Evolutionary conservation across 2,113 vertebrate genomes (phyloP).

Genomic region (Hypomesus transpacificus): DNA sequence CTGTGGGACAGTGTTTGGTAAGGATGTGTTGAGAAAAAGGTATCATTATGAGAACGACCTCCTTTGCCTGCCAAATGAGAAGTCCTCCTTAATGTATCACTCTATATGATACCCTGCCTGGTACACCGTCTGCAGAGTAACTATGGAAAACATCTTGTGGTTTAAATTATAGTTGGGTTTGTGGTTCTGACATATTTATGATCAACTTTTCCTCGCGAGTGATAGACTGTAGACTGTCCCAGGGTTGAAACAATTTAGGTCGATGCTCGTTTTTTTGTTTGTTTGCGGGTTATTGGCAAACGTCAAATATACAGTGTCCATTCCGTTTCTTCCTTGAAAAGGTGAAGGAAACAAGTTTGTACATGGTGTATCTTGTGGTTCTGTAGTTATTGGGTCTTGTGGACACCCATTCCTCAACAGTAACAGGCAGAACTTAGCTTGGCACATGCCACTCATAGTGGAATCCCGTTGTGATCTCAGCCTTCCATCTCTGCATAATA

Average conservation of each 20-base stretch:
- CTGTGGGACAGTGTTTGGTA: constrained; percentile 43
- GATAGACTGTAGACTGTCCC: constrained; percentile 1
- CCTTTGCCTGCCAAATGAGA: constrained; percentile 43
- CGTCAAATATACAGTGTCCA: background rate
- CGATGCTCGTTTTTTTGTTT: background rate
- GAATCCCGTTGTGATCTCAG: no score
- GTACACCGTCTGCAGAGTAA: background rate
- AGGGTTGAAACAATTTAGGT: background rate
- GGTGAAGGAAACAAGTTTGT: no score
- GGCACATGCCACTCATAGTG: no score
- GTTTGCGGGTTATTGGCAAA: background rate
- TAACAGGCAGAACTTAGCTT: no score
- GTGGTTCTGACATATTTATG: constrained; percentile 19
- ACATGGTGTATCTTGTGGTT: no score
- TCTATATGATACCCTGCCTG: constrained; percentile 14
- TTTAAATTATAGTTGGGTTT: constrained; percentile 14
- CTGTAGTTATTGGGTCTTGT: no score
- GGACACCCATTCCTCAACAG: no score
- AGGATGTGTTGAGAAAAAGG: constrained; percentile 47
- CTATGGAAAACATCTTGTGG: constrained; percentile 24
- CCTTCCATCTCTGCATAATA: constrained; percentile 1
- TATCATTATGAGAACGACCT: constrained; percentile 54
- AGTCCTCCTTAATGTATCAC: constrained; percentile 42
- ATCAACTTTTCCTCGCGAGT: background rate
- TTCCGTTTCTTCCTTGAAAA: no score